These are phyloP conservation scores for Dorcus parallelipipedus DNA, from an alignment of 2,888 invertebrate genomes.

Conservation along the genomic window DNA sequence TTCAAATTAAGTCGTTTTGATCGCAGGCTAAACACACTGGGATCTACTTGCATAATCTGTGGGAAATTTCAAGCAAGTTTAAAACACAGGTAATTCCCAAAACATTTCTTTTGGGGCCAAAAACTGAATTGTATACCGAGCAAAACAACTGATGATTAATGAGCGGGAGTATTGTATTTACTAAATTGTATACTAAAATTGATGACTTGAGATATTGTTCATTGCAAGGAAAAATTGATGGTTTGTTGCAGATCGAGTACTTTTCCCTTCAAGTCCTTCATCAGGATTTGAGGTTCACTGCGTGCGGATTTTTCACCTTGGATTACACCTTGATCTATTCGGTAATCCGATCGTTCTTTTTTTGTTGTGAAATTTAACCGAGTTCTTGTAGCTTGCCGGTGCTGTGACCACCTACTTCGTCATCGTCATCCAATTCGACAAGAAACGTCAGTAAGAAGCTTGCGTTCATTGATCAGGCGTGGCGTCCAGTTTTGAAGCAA, in stretches of 20 bases:
- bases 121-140: no score
- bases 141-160: no score
- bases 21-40: constrained; percentile 27
- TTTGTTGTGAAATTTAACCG: neutral
- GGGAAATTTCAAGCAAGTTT: constrained; percentile 12
- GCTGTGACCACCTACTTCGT: constrained; percentile 22
- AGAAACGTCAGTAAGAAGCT: neutral
- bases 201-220: no score
- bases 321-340: constrained; percentile 30
- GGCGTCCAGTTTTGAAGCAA: no score
- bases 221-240: neutral
- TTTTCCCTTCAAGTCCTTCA: constrained; percentile 32
- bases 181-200: no score
- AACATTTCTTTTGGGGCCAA: neutral
- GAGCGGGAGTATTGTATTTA: no score
- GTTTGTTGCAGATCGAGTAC: constrained; percentile 26
- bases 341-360: constrained; percentile 19
- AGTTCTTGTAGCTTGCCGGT: constrained; percentile 22
- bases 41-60: constrained; percentile 23
- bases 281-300: constrained; percentile 27
- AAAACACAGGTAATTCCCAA: neutral
- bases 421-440: constrained; percentile 22
- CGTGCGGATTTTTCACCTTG: constrained; percentile 29
- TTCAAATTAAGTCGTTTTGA: neutral
- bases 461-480: no score